Evolutionary conservation across 1,140 invertebrate genomes (phyloP).

Genomic region (Nixonia krombeini): DNA sequence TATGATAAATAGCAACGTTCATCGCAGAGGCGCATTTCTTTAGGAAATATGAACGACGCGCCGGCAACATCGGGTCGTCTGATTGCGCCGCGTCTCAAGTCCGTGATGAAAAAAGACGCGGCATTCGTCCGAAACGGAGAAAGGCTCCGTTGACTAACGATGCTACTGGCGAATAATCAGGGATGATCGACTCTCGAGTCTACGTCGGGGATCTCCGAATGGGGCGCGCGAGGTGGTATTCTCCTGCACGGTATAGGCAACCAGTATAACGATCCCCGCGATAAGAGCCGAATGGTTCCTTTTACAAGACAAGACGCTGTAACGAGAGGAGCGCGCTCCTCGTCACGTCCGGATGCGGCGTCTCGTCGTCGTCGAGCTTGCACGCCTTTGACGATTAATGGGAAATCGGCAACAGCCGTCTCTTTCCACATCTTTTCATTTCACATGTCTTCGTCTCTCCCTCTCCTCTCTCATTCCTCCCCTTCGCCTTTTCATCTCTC

Average conservation of each 20-base stretch:
- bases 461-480: no score
- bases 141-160: constrained; percentile 49
- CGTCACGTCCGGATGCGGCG: constrained; percentile 59
- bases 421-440: not conserved
- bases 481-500: no score
- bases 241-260: constrained; percentile 32
- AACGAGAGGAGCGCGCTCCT: constrained; percentile 63
- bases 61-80: not conserved
- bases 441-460: not conserved
- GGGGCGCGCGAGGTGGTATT: constrained; percentile 27
- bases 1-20: no score
- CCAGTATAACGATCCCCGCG: constrained; percentile 37
- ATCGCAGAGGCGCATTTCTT: no score
- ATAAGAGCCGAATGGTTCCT: constrained; percentile 54
- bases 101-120: constrained; percentile 8
- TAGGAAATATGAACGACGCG: no score
- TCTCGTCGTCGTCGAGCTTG: constrained; percentile 13
- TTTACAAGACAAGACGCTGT: constrained; percentile 63
- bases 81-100: not conserved
- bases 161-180: constrained; percentile 53
- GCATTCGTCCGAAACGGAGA: constrained; percentile 12
- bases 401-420: constrained; percentile 1
- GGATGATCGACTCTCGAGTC: constrained; percentile 47
- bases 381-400: constrained; percentile 18
- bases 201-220: constrained; percentile 26